These are phyloP conservation scores for Caenorhabditis sp. DNA, from an alignment of 2,888 invertebrate species.

Conservation along the genomic window DNA sequence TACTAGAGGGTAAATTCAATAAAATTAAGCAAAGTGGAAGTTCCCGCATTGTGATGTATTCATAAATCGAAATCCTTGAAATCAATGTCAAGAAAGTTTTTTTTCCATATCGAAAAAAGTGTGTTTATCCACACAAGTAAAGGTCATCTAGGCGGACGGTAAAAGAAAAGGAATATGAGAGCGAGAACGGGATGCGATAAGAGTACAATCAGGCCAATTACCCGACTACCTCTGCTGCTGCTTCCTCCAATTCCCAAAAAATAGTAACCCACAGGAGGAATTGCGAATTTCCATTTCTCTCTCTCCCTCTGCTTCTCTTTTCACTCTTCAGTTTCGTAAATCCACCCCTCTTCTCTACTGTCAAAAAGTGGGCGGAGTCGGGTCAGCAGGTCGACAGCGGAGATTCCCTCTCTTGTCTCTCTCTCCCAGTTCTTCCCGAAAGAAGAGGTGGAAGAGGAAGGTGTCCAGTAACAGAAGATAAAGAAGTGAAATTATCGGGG, in stretches of 20 bases:
- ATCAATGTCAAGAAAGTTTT: constrained; percentile 5
- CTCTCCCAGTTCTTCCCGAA: not conserved
- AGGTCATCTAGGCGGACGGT: not conserved
- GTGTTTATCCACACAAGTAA: constrained; percentile 16
- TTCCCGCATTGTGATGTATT: too few species aligned
- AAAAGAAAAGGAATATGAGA: constrained; percentile 1
- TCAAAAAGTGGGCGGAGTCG: constrained; percentile 54
- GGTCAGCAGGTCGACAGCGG: constrained; percentile 50
- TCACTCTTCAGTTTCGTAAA: constrained; percentile 2
- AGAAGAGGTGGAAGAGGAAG: constrained; percentile 2
- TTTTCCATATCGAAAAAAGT: not conserved
- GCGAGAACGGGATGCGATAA: constrained; percentile 14
- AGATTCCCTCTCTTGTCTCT: constrained; percentile 17
- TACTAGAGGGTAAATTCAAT: too few species aligned
- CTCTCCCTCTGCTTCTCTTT: constrained; percentile 17
- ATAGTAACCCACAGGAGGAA: constrained; percentile 15
- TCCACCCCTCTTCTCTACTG: not conserved
- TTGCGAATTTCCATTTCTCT: constrained; percentile 4
- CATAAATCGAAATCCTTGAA: too few species aligned
- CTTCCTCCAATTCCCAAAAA: constrained; percentile 20
- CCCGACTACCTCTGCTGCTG: constrained; percentile 5
- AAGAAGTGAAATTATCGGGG: constrained; percentile 52
- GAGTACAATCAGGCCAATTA: constrained; percentile 53
- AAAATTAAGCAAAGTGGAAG: too few species aligned
- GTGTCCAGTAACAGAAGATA: constrained; percentile 44